Conservation (phyloP, 2,797 vertebrate species). For the Aselliscus stoliczkanus region DNA sequence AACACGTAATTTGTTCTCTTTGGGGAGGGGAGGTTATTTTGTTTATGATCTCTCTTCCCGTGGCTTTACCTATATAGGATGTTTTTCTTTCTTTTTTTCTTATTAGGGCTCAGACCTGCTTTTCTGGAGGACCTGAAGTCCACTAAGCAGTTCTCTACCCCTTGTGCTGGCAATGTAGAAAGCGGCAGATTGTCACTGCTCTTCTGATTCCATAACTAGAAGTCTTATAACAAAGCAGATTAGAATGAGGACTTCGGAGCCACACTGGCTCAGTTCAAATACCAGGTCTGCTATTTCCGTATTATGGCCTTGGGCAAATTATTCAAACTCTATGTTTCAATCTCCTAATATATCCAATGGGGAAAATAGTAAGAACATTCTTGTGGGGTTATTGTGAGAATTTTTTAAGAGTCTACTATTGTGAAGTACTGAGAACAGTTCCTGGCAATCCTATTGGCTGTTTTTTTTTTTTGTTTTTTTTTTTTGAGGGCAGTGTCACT, state of each 20-base stretch:
- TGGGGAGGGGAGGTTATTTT: background rate
- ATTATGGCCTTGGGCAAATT: background rate
- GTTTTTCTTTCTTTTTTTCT: background rate
- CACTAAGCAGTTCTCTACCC: background rate
- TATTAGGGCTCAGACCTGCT: background rate
- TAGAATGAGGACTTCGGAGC: slow-evolving; percentile 14
- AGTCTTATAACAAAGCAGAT: background rate
- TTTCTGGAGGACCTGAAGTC: background rate
- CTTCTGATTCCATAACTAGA: background rate
- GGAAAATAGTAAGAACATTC: background rate
- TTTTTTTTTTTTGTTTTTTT: too few relatives aligned
- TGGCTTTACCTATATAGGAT: background rate
- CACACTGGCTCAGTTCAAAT: background rate
- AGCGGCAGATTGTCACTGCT: background rate
- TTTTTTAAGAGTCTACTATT: background rate
- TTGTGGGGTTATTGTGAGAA: background rate
- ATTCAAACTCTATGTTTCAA: background rate
- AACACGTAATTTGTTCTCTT: background rate
- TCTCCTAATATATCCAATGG: background rate
- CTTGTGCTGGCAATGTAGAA: background rate
- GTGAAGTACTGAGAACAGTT: background rate
- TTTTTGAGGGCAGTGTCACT: too few relatives aligned
- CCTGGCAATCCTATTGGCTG: background rate
- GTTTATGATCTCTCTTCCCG: background rate
- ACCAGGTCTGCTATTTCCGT: background rate